These are phyloP conservation scores for Heliconius congener DNA, from an alignment of 1,140 invertebrate genomes.

Conservation along the genomic window DNA sequence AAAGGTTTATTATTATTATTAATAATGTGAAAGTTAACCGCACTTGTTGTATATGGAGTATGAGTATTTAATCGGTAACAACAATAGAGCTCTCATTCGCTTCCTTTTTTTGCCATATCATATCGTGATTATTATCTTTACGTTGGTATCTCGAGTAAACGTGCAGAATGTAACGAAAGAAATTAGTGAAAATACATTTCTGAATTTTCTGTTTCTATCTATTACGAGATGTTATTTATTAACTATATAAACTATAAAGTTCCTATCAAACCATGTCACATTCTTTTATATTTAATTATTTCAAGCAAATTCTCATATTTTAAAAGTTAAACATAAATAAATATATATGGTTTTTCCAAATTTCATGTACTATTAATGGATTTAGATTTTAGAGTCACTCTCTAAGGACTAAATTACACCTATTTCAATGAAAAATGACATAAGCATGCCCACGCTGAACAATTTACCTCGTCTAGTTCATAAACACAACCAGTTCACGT, in stretches of 20 bases:
- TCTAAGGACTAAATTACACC: conserved; percentile 13
- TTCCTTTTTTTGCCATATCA: not conserved
- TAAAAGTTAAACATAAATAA: not conserved
- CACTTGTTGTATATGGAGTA: not conserved
- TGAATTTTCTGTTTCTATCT: too few species aligned
- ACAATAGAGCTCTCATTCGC: not conserved
- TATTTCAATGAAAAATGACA: conserved; percentile 21
- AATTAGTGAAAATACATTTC: too few species aligned
- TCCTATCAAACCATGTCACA: too few species aligned
- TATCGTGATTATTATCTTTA: not conserved
- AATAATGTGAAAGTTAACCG: conserved; percentile 46
- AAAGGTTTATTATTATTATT: conserved; percentile 40
- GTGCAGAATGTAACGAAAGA: too few species aligned
- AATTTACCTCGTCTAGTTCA: conserved; percentile 16
- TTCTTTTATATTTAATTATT: too few species aligned
- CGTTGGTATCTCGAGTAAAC: not conserved
- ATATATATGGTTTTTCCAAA: not conserved
- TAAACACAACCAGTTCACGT: not conserved
- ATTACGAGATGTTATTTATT: too few species aligned
- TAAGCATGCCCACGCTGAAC: conserved; percentile 23
- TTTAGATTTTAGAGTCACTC: not conserved
- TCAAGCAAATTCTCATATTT: not conserved
- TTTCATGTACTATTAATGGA: not conserved
- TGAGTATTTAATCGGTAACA: not conserved
- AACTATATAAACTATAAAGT: too few species aligned